phyloP scores from a whole-genome alignment of 64 coral and sea anemone genomes.

The Exaiptasia diaphana region DNA sequence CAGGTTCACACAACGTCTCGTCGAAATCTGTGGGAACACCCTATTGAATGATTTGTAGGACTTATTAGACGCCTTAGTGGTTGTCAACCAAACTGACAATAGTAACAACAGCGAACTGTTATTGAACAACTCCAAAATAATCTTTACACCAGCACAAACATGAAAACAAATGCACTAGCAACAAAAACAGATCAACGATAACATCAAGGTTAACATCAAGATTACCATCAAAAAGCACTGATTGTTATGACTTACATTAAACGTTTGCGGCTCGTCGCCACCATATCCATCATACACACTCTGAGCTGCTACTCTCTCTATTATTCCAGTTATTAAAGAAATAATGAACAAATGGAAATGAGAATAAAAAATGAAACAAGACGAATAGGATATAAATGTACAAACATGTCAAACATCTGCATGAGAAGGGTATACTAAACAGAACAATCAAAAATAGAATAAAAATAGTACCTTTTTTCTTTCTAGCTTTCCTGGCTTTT shows the following conservation, averaged over 20 bases:
- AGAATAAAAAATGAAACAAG: background rate
- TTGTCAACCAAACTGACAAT: background rate
- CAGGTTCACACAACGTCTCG: conserved; percentile 33
- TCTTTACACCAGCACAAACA: background rate
- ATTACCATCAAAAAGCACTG: no score
- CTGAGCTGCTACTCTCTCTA: background rate
- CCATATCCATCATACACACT: background rate
- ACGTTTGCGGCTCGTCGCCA: no score
- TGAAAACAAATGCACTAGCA: background rate
- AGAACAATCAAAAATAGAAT: background rate
- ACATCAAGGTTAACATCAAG: background rate
- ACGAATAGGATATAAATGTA: background rate
- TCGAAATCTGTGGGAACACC: conserved; percentile 39
- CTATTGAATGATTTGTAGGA: background rate
- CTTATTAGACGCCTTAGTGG: background rate
- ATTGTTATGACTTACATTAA: no score
- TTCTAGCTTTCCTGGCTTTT: background rate
- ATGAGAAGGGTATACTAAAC: background rate
- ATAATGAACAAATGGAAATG: background rate
- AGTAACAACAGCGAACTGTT: background rate
- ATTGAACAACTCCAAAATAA: background rate
- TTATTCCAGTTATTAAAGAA: background rate
- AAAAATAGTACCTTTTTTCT: conserved; percentile 14
- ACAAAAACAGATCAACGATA: background rate
- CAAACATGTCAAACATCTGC: background rate